These are phyloP conservation scores for Gambusia holbrooki DNA, from an alignment of 2,113 vertebrate genomes.

Conservation along the genomic window DNA sequence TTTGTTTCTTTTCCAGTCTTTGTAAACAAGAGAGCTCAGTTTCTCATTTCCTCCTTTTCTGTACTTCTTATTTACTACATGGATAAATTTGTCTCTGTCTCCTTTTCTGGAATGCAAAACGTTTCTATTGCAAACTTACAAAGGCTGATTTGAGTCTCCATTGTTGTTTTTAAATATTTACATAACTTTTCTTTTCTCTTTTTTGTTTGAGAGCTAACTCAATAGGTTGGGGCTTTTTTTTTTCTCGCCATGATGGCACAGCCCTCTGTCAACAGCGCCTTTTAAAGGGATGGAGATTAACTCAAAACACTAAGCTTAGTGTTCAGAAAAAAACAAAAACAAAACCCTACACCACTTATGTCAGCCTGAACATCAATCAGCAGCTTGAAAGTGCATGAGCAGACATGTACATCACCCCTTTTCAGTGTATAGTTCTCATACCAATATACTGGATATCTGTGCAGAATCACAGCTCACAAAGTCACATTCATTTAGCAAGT, in stretches of 20 bases:
- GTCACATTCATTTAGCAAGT: slow-evolving; percentile 51
- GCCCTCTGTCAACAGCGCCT: slow-evolving; percentile 9
- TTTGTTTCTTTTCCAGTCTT: slow-evolving; percentile 3
- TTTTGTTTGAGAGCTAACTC: slow-evolving; percentile 27
- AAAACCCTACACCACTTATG: slow-evolving; percentile 27
- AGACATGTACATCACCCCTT: slow-evolving; percentile 1
- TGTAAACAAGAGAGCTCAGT: neutral
- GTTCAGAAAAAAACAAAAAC: slow-evolving; percentile 34
- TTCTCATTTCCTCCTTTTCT: slow-evolving; percentile 1
- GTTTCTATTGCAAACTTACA: slow-evolving; percentile 20
- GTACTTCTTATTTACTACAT: slow-evolving; percentile 18
- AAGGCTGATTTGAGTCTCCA: slow-evolving; percentile 13
- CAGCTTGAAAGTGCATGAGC: slow-evolving; percentile 6
- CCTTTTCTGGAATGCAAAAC: neutral
- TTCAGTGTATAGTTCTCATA: slow-evolving; percentile 2
- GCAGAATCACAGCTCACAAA: slow-evolving; percentile 33
- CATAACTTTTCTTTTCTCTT: slow-evolving; percentile 38
- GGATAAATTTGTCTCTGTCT: neutral
- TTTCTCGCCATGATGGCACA: slow-evolving; percentile 16
- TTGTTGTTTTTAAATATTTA: slow-evolving; percentile 46
- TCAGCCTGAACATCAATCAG: slow-evolving; percentile 26
- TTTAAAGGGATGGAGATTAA: slow-evolving; percentile 32
- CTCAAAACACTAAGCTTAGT: slow-evolving; percentile 1
- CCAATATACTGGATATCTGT: slow-evolving; percentile 11
- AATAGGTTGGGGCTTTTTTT: slow-evolving; percentile 32